phyloP scores from a whole-genome alignment of 2,113 vertebrate species.

The Cephalopterus ornatus region DNA sequence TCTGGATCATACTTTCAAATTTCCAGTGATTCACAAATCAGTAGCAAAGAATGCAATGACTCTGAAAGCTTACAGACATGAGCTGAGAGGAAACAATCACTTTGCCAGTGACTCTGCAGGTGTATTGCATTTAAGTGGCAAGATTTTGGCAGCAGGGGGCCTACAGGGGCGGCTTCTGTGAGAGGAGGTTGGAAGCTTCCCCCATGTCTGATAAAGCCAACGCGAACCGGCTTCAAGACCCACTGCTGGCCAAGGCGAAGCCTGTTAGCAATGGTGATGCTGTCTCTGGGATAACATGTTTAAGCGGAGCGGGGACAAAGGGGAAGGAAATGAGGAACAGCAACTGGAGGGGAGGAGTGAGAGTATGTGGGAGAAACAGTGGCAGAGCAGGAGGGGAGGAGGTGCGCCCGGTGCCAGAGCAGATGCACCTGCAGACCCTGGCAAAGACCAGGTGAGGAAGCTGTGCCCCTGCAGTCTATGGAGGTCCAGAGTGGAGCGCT shows the following conservation, averaged over 20 bases:
- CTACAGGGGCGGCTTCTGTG: not conserved
- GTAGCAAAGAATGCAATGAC: not conserved
- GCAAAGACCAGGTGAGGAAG: not conserved
- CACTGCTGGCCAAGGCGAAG: not conserved
- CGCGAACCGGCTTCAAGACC: not conserved
- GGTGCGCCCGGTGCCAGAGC: not conserved
- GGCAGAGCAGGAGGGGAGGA: not conserved
- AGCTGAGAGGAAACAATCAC: not conserved
- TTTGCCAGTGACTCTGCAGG: not conserved
- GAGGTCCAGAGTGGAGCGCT: not conserved
- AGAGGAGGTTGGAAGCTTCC: not conserved
- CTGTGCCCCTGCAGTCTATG: not conserved
- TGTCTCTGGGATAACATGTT: not conserved
- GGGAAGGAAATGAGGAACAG: not conserved
- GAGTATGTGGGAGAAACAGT: not conserved
- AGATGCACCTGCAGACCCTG: not conserved
- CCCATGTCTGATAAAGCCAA: not conserved
- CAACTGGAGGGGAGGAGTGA: not conserved
- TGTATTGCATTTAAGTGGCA: not conserved
- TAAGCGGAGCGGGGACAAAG: not conserved
- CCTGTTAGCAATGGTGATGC: not conserved
- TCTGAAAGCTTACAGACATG: not conserved
- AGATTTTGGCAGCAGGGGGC: not conserved
- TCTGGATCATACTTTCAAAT: not conserved
- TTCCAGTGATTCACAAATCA: not conserved